Base-by-base conservation (phyloP, 2,797 vertebrate genomes). In the Acanthiza pusilla region DNA sequence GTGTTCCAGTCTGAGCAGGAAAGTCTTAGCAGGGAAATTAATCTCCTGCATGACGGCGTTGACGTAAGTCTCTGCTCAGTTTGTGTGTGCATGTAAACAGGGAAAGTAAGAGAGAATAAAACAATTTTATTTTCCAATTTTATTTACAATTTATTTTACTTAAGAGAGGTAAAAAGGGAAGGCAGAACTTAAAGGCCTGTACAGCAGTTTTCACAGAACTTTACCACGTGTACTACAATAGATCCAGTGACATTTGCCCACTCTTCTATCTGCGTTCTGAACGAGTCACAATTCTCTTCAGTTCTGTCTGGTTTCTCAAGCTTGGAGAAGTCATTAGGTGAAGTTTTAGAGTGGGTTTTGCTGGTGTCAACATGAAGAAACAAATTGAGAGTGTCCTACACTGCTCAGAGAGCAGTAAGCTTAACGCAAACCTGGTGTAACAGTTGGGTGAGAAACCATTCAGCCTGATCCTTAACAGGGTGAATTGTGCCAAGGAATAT, bases 281-380 rank as follows among this genome's bases (percentile, higher is more conserved):
- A 83, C 96, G 95, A 97, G 85, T 97, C 96, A 93, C 36, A 77
- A 21, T 83, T 94, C 89, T 94, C 62, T 94, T 83, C 91, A 42
- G 47, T 78, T 77, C 43, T 95, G 48, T 85, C 79, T 94, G 53
- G 54, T 73, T 97, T 93, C 93, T 67, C 92, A 96, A 92, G 72
- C 77, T 94, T 73, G 43, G 60, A 96, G 76, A 96, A 97, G 85
- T 95, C 91, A 96, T 85, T 89, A 96, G 93, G 92, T 97, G 96
- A 97, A 87, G 65, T 81, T 95, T 94, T 84, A 88, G 94, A 91
- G 88, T 61, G 32, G 30, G 25, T 96, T 97, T 97, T 97, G 81
- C 91, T 94, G 93, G 96, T 6, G 48, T 94, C 91, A 93, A 10
- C 38, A 21, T 1, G 9, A 88, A 73, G 62, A 89, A 95, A 63